A percentile compares a stretch with the other conserved stretches of the same genome.
Conservation (phyloP, 2,113 vertebrate species). For the Pogonocichla stellata region DNA sequence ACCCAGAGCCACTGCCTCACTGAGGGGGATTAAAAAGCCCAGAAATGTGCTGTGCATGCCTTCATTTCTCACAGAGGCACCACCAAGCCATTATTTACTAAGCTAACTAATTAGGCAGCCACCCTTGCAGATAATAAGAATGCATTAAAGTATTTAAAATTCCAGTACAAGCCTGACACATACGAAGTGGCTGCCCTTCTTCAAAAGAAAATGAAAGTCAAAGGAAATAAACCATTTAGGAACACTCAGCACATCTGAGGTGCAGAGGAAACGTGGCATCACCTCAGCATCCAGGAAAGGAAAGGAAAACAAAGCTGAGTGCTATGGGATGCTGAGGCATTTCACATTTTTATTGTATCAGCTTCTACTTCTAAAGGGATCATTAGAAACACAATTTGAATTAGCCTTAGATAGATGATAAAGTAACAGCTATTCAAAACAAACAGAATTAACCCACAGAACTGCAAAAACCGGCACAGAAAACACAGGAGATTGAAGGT, state of each 20-base stretch:
- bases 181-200: not conserved
- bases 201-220: not conserved
- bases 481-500: not conserved
- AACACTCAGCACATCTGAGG: not conserved
- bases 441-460: not conserved
- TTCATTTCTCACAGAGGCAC: not conserved
- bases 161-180: not conserved
- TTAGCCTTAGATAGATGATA: not conserved
- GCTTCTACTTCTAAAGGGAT: not conserved
- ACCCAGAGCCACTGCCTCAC: not conserved
- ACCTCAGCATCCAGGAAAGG: not conserved
- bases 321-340: not conserved
- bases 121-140: conserved; percentile 48
- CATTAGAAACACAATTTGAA: not conserved
- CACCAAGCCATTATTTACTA: conserved; percentile 36
- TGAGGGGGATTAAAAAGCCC: not conserved
- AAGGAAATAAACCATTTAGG: not conserved
- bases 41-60: rapidly evolving
- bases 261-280: not conserved
- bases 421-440: conserved; percentile 5
- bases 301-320: not conserved
- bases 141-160: conserved; percentile 33
- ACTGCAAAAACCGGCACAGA: not conserved
- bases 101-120: conserved; percentile 44
- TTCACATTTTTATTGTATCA: not conserved